Evolutionary conservation across 2,888 invertebrate genomes (phyloP), one percentile per base, ranked within the genome.

Genomic region (Plagodis pulveraria): DNA sequence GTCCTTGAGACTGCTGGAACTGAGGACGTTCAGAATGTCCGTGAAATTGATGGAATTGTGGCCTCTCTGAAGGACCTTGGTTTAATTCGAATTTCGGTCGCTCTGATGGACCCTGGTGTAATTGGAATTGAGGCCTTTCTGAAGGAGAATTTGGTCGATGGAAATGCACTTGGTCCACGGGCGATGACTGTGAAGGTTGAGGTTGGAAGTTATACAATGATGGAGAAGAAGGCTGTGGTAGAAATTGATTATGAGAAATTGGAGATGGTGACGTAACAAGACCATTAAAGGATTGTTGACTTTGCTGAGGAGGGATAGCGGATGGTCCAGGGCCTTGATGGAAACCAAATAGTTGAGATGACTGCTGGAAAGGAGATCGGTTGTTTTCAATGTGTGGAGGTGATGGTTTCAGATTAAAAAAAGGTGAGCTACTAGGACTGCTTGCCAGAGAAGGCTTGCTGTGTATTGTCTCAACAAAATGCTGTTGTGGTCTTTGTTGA

Each of bases 371-470:
- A 40, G 86, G 82, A 35, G 80, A 84, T n/a, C 88, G 86, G 54
- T 85, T 87, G 42, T 86, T 77, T 72, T 93, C 93, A 61, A 87
- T 70, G 34, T 83, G 84, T 6, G 91, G 92, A 42, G 91, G 92
- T 6, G 91, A 89, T 58, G 92, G 93, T 61, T 89, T 91, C 0
- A 91, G 79, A 56, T 92, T 93, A 56, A 91, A 83, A 78, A 93
- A 80, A 63, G 90, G 79, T 73, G 94, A 66, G 78, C 89, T 74
- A 51, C 79, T 89, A 5, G 91, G 84, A 42, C 78, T 86, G 63
- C 72, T 78, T 65, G 75, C 78, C 79, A 69, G 89, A 59, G 77
- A 81, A 71, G 91, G 70, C 74, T 90, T 80, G 69, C 79, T 93
- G 22, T 61, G 56, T 10, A 50, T 45, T 6, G 56, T 33, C 74